A percentile compares a stretch with the other conserved stretches of the same genome.
These are phyloP conservation scores for Eristalinus aeneus DNA, from an alignment of 2,888 invertebrate species.

Conservation along the genomic window DNA sequence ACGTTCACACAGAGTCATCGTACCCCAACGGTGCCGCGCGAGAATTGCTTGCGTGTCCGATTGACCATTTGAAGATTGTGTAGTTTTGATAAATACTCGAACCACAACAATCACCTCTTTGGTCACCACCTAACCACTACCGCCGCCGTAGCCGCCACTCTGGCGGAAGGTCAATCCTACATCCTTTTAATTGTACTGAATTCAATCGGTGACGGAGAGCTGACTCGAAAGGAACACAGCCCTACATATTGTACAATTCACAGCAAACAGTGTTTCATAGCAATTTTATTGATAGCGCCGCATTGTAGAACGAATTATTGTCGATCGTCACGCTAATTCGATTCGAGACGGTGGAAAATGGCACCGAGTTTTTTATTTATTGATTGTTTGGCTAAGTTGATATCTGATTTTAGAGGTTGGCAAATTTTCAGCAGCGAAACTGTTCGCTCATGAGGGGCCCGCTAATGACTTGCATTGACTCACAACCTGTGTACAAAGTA, in stretches of 20 bases:
- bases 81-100: constrained; percentile 50
- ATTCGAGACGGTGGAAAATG: constrained; percentile 39
- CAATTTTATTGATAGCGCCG: constrained; percentile 50
- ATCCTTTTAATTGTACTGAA: constrained; percentile 50
- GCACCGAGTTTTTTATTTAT: constrained; percentile 23
- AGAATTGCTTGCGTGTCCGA: constrained; percentile 59
- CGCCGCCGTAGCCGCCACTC: not conserved
- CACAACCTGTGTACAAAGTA: constrained; percentile 1
- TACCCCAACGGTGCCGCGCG: not conserved
- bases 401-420: constrained; percentile 41
- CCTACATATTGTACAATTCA: not conserved
- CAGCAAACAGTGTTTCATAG: constrained; percentile 30
- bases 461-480: constrained; percentile 52
- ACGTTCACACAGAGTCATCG: constrained; percentile 6
- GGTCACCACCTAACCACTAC: not conserved
- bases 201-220: constrained; percentile 17
- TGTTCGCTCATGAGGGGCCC: not conserved
- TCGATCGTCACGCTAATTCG: constrained; percentile 62
- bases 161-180: constrained; percentile 47
- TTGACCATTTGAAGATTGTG: constrained; percentile 66
- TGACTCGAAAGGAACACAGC: not conserved
- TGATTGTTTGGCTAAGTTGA: constrained; percentile 45
- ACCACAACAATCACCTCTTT: constrained; percentile 3
- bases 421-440: constrained; percentile 32
- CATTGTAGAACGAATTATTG: constrained; percentile 55